Percentiles rank a stretch among this genome's conserved stretches.
Evolutionary conservation across 2,888 invertebrate genomes (phyloP).

Genomic region (Tipula vernalis): DNA sequence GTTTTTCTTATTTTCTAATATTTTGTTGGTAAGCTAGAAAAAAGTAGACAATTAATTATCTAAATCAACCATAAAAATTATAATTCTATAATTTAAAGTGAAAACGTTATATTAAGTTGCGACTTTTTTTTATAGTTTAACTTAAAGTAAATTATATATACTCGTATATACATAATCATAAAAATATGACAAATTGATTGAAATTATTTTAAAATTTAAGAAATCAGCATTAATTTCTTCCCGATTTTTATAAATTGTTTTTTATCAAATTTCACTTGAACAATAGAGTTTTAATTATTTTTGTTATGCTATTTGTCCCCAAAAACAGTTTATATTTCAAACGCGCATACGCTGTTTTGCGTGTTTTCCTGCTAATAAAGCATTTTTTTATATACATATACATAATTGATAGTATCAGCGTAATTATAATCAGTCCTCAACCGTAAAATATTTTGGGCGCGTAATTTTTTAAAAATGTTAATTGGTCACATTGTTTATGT

Average conservation of each 20-base stretch:
- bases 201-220: background rate
- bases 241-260: background rate
- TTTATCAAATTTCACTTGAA: background rate
- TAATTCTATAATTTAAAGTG: no score
- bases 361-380: background rate
- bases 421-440: background rate
- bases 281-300: background rate
- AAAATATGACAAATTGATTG: no score
- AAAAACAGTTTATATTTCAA: background rate
- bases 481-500: no score
- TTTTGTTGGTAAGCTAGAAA: background rate
- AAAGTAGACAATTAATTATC: no score
- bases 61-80: no score
- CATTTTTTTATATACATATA: background rate
- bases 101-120: no score
- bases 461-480: background rate
- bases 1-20: background rate
- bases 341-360: background rate
- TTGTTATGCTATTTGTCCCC: background rate
- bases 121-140: no score
- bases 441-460: background rate
- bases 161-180: no score
- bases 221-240: background rate
- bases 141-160: no score
- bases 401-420: background rate